Percentiles rank a stretch among this genome's conserved stretches.
phyloP scores from a whole-genome alignment of 2,113 vertebrate genomes.

The Poeciliopsis occidentalis region DNA sequence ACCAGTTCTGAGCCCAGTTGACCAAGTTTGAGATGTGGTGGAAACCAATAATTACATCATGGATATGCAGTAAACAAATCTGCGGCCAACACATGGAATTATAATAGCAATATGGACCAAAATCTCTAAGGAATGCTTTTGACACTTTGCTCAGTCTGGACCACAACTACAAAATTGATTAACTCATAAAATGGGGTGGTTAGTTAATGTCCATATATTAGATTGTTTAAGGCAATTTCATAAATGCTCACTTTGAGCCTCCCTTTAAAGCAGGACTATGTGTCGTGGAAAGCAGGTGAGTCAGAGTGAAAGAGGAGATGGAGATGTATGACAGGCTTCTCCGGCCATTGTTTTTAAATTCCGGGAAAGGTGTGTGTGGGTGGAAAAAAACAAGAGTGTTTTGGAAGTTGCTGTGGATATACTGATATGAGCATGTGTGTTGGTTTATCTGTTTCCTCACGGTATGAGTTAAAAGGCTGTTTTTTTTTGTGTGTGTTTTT shows the following conservation, averaged over 20 bases:
- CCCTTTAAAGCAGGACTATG: not conserved
- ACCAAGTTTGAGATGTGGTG: not conserved
- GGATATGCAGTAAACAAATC: not conserved
- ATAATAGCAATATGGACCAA: not conserved
- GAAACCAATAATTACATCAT: not conserved
- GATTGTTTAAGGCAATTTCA: not conserved
- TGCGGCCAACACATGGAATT: not conserved
- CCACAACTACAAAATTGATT: not conserved
- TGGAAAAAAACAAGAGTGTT: constrained; percentile 43
- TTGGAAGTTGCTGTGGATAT: constrained; percentile 1
- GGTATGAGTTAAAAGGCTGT: not conserved
- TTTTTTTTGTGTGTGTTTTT: constrained; percentile 11
- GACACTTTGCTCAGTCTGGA: not conserved
- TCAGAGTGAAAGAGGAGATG: constrained; percentile 45
- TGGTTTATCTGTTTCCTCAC: constrained; percentile 3
- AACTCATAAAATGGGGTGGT: not conserved
- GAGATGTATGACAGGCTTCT: constrained; percentile 27
- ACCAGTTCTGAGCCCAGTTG: not conserved
- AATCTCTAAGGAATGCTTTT: not conserved
- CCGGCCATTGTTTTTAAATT: constrained; percentile 58
- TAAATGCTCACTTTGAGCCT: not conserved
- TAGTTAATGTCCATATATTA: not conserved
- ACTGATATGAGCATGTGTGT: not conserved
- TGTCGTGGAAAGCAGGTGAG: constrained; percentile 37
- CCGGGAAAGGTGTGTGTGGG: constrained; percentile 68